These are phyloP conservation scores for Brenthis ino DNA, from an alignment of 2,888 invertebrate genomes.

Conservation along the genomic window DNA sequence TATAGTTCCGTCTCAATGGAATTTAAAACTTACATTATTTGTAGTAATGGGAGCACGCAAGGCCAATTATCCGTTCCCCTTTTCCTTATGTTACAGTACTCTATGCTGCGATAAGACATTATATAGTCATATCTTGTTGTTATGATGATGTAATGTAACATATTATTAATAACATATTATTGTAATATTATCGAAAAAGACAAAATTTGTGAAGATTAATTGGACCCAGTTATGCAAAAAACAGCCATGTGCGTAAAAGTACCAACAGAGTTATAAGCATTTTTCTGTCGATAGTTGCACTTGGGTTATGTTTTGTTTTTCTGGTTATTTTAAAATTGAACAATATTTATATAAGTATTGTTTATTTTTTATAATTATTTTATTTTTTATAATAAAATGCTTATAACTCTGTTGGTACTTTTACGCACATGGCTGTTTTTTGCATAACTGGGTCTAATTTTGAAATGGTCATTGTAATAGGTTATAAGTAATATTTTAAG, in stretches of 20 bases:
- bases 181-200: background rate
- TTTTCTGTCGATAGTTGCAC: too few relatives aligned
- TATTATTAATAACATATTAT: too few relatives aligned
- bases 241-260: too few relatives aligned
- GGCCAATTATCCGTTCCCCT: conserved; percentile 9
- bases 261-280: too few relatives aligned
- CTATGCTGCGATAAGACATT: background rate
- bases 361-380: too few relatives aligned
- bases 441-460: background rate
- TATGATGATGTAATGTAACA: too few relatives aligned
- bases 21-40: conserved; percentile 2
- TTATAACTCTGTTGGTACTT: too few relatives aligned
- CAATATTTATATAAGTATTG: too few relatives aligned
- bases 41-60: conserved; percentile 1
- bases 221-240: background rate
- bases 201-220: background rate
- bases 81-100: background rate
- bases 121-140: background rate
- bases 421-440: too few relatives aligned
- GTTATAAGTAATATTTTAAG: background rate
- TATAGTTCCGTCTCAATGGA: background rate
- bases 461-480: background rate
- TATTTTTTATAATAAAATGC: too few relatives aligned
- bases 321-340: too few relatives aligned
- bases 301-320: too few relatives aligned